These are phyloP conservation scores for Nasonovia ribisnigri DNA, from an alignment of 2,888 invertebrate genomes.

Conservation along the genomic window DNA sequence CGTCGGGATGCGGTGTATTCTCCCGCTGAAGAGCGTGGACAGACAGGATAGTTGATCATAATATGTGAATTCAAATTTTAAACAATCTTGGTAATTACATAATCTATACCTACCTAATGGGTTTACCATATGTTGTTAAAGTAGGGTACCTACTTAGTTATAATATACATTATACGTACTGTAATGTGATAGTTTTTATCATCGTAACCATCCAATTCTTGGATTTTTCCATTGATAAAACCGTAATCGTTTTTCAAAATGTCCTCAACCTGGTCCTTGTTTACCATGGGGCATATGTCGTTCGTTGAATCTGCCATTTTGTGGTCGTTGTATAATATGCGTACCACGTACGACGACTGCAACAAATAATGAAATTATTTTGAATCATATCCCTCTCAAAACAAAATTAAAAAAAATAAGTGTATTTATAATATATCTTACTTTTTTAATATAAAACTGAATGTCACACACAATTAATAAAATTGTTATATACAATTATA, in stretches of 20 bases:
- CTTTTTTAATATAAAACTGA: not conserved
- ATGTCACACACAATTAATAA: not conserved
- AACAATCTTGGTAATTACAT: not conserved
- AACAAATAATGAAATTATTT: not conserved
- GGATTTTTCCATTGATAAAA: constrained; percentile 54
- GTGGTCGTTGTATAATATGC: no score
- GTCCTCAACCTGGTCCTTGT: not conserved
- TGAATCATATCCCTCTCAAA: not conserved
- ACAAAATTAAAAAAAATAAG: not conserved
- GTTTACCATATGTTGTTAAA: not conserved
- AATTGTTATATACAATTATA: not conserved
- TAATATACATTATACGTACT: constrained; percentile 10
- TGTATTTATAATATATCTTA: not conserved
- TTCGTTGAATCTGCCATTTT: constrained; percentile 40
- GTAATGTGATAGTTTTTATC: constrained; percentile 59
- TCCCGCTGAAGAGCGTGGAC: no score
- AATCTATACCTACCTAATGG: not conserved
- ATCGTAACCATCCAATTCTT: constrained; percentile 57
- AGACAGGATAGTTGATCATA: no score
- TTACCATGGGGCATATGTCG: constrained; percentile 6
- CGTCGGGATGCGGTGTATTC: no score
- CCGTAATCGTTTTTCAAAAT: constrained; percentile 54
- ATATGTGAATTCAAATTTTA: not conserved
- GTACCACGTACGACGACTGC: no score
- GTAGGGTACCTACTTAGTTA: not conserved